phyloP scores from a whole-genome alignment of 2,797 vertebrate species.

The Sebastes iracundus region DNA sequence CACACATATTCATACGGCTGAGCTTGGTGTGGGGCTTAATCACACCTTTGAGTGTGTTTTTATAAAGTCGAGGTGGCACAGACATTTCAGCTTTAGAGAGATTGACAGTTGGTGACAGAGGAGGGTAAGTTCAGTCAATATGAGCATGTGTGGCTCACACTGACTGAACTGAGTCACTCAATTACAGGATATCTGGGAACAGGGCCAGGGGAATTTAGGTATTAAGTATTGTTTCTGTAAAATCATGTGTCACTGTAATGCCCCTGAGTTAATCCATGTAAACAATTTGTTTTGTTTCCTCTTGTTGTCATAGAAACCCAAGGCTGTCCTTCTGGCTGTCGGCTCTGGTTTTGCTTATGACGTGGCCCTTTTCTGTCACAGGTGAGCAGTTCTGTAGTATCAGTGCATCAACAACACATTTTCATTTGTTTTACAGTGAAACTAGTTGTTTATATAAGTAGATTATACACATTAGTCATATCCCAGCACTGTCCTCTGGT shows the following conservation, averaged over 20 bases:
- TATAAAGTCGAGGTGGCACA: neutral
- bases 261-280: neutral
- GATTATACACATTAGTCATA: neutral
- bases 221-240: neutral
- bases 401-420: neutral
- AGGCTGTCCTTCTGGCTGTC: neutral
- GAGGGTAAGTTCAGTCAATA: neutral
- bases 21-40: neutral
- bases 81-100: neutral
- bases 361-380: accelerated
- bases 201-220: neutral
- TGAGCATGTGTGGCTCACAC: neutral
- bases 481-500: neutral
- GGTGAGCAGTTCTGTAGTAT: conserved; percentile 26
- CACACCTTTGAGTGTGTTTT: neutral
- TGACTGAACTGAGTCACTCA: neutral
- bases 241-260: neutral
- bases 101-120: neutral
- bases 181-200: neutral
- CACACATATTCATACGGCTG: neutral
- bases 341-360: neutral
- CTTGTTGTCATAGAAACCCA: neutral
- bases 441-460: neutral
- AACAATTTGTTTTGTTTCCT: neutral
- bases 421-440: neutral